Percentiles rank a stretch among this genome's conserved stretches.
Evolutionary conservation across 2,113 vertebrate genomes (phyloP).

Genomic region (Podocnemis expansa): DNA sequence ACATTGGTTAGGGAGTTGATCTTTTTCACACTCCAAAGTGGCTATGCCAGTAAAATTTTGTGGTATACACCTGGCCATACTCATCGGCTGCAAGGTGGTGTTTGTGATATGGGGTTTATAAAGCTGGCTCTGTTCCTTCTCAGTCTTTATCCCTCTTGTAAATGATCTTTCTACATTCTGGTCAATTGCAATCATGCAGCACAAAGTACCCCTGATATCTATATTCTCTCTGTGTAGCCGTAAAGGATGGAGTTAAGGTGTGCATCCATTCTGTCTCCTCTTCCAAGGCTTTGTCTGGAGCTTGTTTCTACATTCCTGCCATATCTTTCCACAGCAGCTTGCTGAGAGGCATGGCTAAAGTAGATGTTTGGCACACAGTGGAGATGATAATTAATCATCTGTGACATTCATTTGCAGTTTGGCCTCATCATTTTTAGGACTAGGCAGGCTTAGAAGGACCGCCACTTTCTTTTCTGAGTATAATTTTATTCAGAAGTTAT

Average conservation of each 20-base stretch:
- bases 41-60: not conserved
- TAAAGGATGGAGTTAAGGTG: not conserved
- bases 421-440: not conserved
- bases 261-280: not conserved
- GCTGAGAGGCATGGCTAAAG: not conserved
- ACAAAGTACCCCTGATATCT: not conserved
- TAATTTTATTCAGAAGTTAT: not conserved
- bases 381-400: not conserved
- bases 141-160: not conserved
- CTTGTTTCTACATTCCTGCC: not conserved
- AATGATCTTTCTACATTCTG: not conserved
- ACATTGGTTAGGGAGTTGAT: not conserved
- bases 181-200: not conserved
- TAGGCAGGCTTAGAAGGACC: not conserved
- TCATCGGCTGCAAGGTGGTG: not conserved
- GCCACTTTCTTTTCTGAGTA: not conserved
- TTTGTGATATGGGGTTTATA: not conserved
- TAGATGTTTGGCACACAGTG: accelerated
- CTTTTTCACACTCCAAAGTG: not conserved
- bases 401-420: not conserved
- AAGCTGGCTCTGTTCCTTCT: not conserved
- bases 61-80: not conserved
- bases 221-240: not conserved
- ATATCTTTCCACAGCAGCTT: not conserved
- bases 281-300: not conserved